Evolutionary conservation across 2,797 vertebrate species (phyloP).

Genomic region (Vultur gryphus): DNA sequence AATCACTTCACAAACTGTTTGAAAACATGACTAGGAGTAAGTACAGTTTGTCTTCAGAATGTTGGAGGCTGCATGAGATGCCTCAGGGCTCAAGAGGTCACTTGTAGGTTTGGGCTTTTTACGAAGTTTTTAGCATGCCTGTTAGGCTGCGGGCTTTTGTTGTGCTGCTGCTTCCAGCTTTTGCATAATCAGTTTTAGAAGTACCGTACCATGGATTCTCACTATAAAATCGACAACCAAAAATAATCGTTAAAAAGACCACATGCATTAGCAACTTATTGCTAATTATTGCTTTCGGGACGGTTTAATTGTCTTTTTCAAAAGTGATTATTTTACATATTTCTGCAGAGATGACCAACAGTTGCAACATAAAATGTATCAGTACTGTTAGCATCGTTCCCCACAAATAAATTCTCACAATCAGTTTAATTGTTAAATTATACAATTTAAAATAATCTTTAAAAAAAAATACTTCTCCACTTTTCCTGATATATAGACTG

Average conservation of each 20-base stretch:
- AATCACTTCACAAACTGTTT: neutral
- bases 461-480: neutral
- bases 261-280: neutral
- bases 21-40: neutral
- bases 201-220: neutral
- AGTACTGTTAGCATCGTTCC: neutral
- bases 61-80: neutral
- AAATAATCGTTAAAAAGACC: neutral
- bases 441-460: neutral
- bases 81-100: conserved; percentile 20
- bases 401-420: neutral
- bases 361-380: neutral
- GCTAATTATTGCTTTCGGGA: neutral
- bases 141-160: neutral
- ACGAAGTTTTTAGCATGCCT: neutral
- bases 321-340: neutral
- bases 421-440: neutral
- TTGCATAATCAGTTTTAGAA: neutral
- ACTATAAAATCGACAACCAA: neutral
- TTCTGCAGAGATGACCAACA: neutral
- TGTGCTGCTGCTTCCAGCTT: neutral
- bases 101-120: neutral
- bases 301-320: neutral
- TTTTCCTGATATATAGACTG: neutral
- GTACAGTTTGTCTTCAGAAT: neutral